Base-by-base conservation (phyloP, 2,113 vertebrate genomes). In the Corythornis cristatus region DNA sequence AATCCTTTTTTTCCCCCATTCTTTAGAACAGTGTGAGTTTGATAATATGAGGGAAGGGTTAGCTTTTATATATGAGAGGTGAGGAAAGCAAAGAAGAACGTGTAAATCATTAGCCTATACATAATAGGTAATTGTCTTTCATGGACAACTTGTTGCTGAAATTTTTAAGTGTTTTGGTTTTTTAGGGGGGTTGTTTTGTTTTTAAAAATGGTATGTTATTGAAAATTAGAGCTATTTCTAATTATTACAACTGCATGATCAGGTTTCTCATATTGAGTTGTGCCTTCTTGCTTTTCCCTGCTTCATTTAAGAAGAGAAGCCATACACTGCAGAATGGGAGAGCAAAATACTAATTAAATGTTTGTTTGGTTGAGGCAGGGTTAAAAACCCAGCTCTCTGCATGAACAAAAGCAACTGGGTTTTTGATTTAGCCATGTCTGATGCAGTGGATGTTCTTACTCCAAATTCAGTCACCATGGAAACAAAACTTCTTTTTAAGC, bases 381-480 rank as follows among this genome's bases (percentile, higher is more conserved):
- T 93, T 94, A 92, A 95, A 89, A 94, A 28, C 33, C n/a, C 60
- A 67, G 67, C 87, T 80, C 3, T 2, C 71, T 35, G 58, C 2
- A 0, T 53, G 93, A 94, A 93, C 91, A 96, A 93, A 96, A 79
- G 92, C 81, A 87, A 80, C 67, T 62, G 87, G 82, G 60, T 80
- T 96, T 96, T 94, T 94, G 91, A 93, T 95, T 92, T 80, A 85
- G 89, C 92, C 50, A 7, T 71, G 89, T 80, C 84, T 95, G 93
- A 91, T 95, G 78, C 89, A 89, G 89, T 67, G 93, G 87, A 95
- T 92, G 81, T 76, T 96, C 91, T 70, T 88, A 91, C 82, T 94
- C 94, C 95, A 95, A 96, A 96, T 96, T 96, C 91, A 83, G 94
- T 96, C 94, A 80, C 96, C 96, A 96, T 96, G 94, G 96, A 93